phyloP scores from a whole-genome alignment of 2,888 invertebrate species.

The Cremastobaeus sp. region DNA sequence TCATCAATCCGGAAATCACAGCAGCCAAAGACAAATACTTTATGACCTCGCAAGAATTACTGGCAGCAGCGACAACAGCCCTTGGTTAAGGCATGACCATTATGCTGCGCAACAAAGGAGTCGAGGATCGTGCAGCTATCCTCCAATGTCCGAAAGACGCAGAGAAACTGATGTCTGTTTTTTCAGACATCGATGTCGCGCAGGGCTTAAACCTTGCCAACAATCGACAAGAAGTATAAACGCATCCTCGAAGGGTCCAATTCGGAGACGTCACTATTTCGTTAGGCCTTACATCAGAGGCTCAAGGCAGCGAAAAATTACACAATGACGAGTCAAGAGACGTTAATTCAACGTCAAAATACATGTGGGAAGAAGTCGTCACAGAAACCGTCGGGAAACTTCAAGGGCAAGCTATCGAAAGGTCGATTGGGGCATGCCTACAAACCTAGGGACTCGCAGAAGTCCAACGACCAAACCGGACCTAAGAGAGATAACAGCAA shows the following conservation, averaged over 20 bases:
- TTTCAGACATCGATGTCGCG: conserved; percentile 8
- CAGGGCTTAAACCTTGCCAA: conserved; percentile 1
- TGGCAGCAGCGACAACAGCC: conserved; percentile 5
- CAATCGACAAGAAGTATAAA: conserved; percentile 4
- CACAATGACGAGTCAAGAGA: conserved; percentile 10
- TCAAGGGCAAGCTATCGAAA: conserved; percentile 1
- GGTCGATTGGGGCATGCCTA: conserved; percentile 11
- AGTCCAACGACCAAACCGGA: not conserved
- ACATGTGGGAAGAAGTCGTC: not conserved
- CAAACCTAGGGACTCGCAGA: conserved; percentile 2
- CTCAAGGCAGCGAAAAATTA: conserved; percentile 16
- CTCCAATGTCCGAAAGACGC: not conserved
- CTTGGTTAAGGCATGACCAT: conserved; percentile 11
- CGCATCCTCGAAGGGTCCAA: not conserved
- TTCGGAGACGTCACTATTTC: not conserved
- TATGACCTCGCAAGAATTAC: not conserved
- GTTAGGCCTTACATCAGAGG: not conserved
- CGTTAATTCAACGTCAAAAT: not conserved
- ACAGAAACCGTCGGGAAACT: conserved; percentile 12
- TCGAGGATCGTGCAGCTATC: not conserved
- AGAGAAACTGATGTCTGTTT: conserved; percentile 7
- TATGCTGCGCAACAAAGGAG: not conserved
- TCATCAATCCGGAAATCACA: conserved; percentile 1
- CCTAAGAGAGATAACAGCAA: not conserved
- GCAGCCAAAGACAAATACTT: conserved; percentile 11